Percentiles rank a stretch among this genome's conserved stretches.
These are phyloP conservation scores for Bombus confusus DNA, from an alignment of 1,140 invertebrate genomes.

Conservation along the genomic window DNA sequence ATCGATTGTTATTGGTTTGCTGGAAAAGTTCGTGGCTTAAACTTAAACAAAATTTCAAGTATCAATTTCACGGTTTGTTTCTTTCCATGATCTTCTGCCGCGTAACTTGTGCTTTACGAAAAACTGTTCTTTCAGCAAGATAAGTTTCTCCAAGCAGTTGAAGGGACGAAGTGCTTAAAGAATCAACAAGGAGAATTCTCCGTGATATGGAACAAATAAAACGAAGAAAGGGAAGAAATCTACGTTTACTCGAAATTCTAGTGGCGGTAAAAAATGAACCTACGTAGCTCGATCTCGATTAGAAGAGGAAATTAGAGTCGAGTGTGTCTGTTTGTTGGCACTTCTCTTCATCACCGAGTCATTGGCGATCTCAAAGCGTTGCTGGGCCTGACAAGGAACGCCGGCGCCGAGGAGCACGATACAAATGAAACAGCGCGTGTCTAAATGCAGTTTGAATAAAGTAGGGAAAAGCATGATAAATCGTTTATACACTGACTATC, in stretches of 20 bases:
- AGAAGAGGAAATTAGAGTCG: conserved; percentile 2
- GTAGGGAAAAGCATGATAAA: conserved; percentile 53
- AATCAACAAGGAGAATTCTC: neutral
- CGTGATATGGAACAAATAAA: neutral
- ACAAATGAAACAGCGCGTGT: conserved; percentile 45
- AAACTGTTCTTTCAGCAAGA: too few species aligned
- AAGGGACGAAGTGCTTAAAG: too few species aligned
- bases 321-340: neutral
- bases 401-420: neutral
- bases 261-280: neutral
- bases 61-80: too few species aligned
- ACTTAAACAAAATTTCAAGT: too few species aligned
- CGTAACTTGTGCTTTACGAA: too few species aligned
- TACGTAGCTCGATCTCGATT: neutral
- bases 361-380: neutral
- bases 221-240: neutral
- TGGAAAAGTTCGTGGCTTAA: too few species aligned
- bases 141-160: too few species aligned
- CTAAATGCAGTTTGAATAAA: conserved; percentile 51
- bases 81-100: too few species aligned
- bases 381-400: neutral
- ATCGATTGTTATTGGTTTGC: too few species aligned
- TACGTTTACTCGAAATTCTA: neutral
- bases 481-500: conserved; percentile 41
- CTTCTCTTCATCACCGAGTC: conserved; percentile 18